A percentile compares a stretch with the other conserved stretches of the same genome.
These are phyloP conservation scores for Calidris pygmaea DNA, from an alignment of 2,113 vertebrate species.

Conservation along the genomic window DNA sequence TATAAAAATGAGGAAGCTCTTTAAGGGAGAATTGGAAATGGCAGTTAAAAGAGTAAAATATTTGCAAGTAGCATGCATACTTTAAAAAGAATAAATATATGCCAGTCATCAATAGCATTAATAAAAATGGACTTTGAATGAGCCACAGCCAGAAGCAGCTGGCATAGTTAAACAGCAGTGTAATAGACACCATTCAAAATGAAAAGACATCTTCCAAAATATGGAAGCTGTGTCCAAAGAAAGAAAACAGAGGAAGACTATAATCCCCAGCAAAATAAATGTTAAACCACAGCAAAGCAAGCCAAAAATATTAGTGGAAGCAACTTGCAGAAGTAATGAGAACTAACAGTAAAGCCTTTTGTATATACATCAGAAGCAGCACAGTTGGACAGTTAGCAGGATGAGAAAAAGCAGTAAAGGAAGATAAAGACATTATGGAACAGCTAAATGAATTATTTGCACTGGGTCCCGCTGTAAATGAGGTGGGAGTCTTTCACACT, in stretches of 20 bases:
- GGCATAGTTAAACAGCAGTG: neutral
- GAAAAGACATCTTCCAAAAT: constrained; percentile 6
- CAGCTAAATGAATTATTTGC: constrained; percentile 38
- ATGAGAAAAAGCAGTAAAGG: constrained; percentile 28
- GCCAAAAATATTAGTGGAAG: constrained; percentile 27
- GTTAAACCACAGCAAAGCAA: constrained; percentile 35
- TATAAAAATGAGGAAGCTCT: neutral
- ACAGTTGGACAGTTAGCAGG: neutral
- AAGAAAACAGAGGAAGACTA: constrained; percentile 32
- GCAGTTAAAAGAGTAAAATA: neutral
- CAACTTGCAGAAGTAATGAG: neutral
- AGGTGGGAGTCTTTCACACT: constrained; percentile 4
- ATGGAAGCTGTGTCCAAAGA: neutral
- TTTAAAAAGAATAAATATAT: neutral
- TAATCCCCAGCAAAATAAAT: constrained; percentile 38
- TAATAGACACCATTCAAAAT: neutral
- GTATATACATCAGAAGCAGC: neutral
- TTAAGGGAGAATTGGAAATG: neutral
- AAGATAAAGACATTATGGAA: constrained; percentile 38
- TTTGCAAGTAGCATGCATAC: neutral
- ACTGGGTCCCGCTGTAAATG: neutral
- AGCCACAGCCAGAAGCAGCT: neutral
- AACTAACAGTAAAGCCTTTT: constrained; percentile 28
- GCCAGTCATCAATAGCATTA: neutral
- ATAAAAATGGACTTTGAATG: neutral